A percentile compares a stretch with the other conserved stretches of the same genome.
These are phyloP conservation scores for Climacteris rufus DNA, from an alignment of 2,113 vertebrate species.

Conservation along the genomic window DNA sequence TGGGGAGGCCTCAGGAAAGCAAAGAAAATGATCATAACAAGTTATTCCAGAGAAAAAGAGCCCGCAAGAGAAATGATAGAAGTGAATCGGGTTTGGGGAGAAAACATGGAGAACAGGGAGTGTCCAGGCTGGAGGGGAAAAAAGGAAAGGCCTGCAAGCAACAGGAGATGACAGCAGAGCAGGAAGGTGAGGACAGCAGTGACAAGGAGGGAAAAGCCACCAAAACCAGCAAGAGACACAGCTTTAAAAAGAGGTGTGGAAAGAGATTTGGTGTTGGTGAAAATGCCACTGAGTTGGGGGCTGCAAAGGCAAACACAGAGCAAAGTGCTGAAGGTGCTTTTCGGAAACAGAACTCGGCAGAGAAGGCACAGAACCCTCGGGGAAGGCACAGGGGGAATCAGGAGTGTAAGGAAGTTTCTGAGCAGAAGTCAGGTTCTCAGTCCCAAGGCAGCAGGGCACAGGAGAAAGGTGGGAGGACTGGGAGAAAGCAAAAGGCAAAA, in stretches of 20 bases:
- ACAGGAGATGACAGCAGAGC: background rate
- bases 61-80: background rate
- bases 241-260: background rate
- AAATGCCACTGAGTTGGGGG: background rate
- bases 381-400: background rate
- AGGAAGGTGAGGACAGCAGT: background rate
- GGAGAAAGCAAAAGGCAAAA: background rate
- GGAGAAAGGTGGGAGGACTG: background rate
- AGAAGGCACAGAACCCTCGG: background rate
- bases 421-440: background rate
- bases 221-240: background rate
- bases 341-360: background rate
- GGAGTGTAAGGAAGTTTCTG: background rate
- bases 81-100: background rate
- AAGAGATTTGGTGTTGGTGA: background rate
- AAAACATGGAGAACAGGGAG: background rate
- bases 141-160: background rate
- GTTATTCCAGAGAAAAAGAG: background rate
- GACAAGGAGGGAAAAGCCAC: background rate
- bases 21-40: background rate
- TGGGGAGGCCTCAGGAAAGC: background rate
- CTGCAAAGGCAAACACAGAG: background rate
- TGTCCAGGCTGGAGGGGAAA: background rate
- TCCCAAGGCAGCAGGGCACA: background rate
- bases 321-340: background rate